phyloP scores from a whole-genome alignment of 2,888 invertebrate species.

The Drosophila incognita region DNA sequence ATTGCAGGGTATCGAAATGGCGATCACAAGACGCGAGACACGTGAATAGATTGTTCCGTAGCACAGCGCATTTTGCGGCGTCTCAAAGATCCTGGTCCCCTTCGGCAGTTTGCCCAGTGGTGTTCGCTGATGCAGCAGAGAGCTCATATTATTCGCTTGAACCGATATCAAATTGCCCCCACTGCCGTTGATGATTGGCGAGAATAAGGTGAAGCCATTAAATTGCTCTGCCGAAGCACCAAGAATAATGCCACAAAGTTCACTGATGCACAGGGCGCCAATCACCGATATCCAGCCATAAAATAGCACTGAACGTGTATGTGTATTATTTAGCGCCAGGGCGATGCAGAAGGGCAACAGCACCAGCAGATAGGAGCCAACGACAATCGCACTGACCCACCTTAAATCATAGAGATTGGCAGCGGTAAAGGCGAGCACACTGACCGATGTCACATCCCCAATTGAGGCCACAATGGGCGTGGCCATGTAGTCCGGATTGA shows the following conservation, averaged over 20 bases:
- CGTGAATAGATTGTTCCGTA: slow-evolving; percentile 46
- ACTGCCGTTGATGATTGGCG: slow-evolving; percentile 39
- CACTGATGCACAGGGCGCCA: slow-evolving; percentile 41
- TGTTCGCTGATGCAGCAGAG: slow-evolving; percentile 26
- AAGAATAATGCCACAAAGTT: slow-evolving; percentile 40
- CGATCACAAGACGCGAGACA: slow-evolving; percentile 40
- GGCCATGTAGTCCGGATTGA: slow-evolving; percentile 62
- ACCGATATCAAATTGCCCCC: slow-evolving; percentile 37
- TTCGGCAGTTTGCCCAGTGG: slow-evolving; percentile 38
- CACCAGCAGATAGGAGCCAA: slow-evolving; percentile 21
- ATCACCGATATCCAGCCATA: slow-evolving; percentile 49
- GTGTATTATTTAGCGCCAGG: slow-evolving; percentile 31
- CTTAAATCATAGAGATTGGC: slow-evolving; percentile 22
- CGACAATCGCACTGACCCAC: slow-evolving; percentile 27
- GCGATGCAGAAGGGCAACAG: slow-evolving; percentile 42
- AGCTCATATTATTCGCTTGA: slow-evolving; percentile 43
- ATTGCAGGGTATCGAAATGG: slow-evolving; percentile 41
- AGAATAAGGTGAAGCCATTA: slow-evolving; percentile 36
- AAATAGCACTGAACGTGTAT: slow-evolving; percentile 27
- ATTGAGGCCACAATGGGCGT: slow-evolving; percentile 58
- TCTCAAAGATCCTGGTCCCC: slow-evolving; percentile 23
- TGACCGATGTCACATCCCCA: slow-evolving; percentile 53
- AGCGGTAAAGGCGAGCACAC: slow-evolving; percentile 45
- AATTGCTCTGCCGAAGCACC: slow-evolving; percentile 22
- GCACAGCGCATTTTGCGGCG: slow-evolving; percentile 20